Percentiles rank a stretch among this genome's conserved stretches.
These are phyloP conservation scores for Ophthalmotilapia sp. DNA, from an alignment of 2,113 vertebrate genomes.

Conservation along the genomic window DNA sequence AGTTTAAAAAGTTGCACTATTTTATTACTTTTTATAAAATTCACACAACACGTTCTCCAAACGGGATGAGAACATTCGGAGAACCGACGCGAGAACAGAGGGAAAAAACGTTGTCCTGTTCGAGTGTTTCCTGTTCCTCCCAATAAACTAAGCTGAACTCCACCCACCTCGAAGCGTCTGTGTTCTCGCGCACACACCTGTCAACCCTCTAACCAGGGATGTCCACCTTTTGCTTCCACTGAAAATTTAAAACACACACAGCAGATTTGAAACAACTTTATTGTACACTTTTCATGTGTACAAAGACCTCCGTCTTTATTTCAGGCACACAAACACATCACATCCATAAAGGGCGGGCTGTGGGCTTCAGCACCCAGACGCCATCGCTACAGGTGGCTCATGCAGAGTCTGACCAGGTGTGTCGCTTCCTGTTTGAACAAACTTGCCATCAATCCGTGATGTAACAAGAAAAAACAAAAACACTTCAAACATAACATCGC, in stretches of 20 bases:
- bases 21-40: conserved; percentile 77
- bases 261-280: background rate
- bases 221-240: background rate
- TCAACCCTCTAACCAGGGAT: background rate
- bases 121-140: conserved; percentile 41
- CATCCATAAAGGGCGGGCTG: background rate
- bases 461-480: background rate
- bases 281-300: background rate
- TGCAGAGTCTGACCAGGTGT: background rate
- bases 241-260: background rate
- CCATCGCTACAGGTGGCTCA: background rate
- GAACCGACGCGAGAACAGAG: conserved; percentile 7
- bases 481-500: background rate
- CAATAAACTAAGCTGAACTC: conserved; percentile 33
- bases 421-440: background rate
- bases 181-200: background rate
- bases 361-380: background rate
- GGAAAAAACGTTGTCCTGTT: conserved; percentile 1
- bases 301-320: background rate
- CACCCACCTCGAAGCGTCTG: background rate
- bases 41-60: conserved; percentile 35
- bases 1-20: conserved; percentile 71
- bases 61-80: conserved; percentile 11
- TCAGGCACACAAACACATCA: background rate
- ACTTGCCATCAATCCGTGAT: background rate